phyloP scores from a whole-genome alignment of 2,797 vertebrate genomes.

The Syncerus caffer region DNA sequence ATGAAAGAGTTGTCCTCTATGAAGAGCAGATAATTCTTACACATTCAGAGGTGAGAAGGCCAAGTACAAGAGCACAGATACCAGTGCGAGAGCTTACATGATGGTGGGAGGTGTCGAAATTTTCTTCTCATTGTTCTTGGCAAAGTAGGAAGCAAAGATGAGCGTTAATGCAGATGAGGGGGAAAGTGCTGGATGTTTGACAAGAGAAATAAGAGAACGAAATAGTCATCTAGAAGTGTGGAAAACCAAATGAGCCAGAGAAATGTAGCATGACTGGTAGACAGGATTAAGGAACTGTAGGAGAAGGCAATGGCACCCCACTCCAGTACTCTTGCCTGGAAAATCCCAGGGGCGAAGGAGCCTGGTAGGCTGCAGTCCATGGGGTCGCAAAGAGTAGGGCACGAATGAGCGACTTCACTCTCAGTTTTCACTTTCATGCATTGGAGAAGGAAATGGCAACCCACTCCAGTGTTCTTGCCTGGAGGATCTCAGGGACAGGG shows the following conservation, averaged over 20 bases:
- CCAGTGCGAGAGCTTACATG: background rate
- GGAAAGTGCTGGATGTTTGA: background rate
- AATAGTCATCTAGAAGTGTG: background rate
- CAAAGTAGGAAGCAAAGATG: background rate
- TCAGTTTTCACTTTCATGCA: too few species aligned
- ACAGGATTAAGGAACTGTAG: background rate
- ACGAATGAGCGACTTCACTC: too few species aligned
- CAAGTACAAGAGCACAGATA: background rate
- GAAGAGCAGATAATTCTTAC: background rate
- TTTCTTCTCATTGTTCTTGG: background rate
- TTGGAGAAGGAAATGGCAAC: too few species aligned
- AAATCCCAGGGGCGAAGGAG: too few species aligned
- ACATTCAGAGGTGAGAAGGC: background rate
- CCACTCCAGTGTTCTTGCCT: too few species aligned
- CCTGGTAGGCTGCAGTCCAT: too few species aligned
- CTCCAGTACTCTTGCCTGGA: too few species aligned
- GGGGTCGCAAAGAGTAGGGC: fast-evolving
- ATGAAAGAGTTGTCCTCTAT: background rate
- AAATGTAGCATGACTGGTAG: background rate
- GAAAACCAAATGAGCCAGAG: background rate
- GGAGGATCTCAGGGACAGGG: fast-evolving
- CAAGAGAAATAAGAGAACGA: background rate
- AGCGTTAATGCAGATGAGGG: background rate
- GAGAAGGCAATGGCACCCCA: too few species aligned
- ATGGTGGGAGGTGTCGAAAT: background rate